Base-by-base conservation (phyloP, 2,888 invertebrate genomes). In the Brenthis hecate region DNA sequence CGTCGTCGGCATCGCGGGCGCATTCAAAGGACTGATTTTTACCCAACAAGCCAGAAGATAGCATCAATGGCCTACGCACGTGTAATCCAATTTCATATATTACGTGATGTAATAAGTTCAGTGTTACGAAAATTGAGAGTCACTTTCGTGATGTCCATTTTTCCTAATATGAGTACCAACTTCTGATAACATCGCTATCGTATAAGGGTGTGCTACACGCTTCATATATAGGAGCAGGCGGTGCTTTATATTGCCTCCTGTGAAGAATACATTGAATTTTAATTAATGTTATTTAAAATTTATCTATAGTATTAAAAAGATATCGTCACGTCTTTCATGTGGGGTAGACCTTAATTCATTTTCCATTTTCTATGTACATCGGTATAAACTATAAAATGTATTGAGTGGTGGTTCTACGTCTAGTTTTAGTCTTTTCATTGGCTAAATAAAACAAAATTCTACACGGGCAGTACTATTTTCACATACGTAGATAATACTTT, bases 31-130 rank as follows among this genome's bases (percentile, higher is more conserved):
- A 56, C 56, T 57, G 48, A 67, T 72, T 68, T 72, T 78, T 81
- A 78, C 77, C 79, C 73, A 72, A 80, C 76, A 76, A 76, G 75
- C 76, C 78, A 68, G 75, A 65, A 74, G 76, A 80, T 78, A 77
- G 65, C 51, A 66, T 64, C 70, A 65, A 70, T 56, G 60, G 65
- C 66, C 68, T 63, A 70, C 69, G 73, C 69, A 72, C 61, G 71
- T 72, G 72, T 73, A 74, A 70, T 72, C 75, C 57, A 67, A 67
- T 69, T 73, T 66, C 56, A 66, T 57, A 65, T 70, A 69, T 56
- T 71, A 63, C 56, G 16, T 71, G 70, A 72, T 61, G 74, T 66
- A 71, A 74, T 63, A 64, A 58, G 50, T 69, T 57, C 50, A 58
- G 57, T 68, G 50, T 73, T 65, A 68, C 66, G 48, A 70, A 69